Conservation (phyloP, 1,140 invertebrate species). For the Hylyphantes graminicola region DNA sequence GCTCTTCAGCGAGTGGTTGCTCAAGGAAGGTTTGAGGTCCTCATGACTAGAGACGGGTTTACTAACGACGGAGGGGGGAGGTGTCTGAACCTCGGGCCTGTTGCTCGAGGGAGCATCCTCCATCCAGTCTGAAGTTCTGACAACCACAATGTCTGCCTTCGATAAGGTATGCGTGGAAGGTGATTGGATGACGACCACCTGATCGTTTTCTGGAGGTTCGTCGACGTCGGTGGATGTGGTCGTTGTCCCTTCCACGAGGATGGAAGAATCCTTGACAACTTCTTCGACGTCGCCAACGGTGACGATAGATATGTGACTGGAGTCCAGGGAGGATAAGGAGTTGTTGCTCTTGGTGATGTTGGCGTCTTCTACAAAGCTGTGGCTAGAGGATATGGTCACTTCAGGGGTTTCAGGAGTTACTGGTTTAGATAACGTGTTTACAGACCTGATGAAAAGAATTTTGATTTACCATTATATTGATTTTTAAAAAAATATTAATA, state of each 20-base stretch:
- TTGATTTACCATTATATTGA: background rate
- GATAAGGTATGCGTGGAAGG: conserved; percentile 40
- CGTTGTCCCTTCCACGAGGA: conserved; percentile 60
- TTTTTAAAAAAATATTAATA: too few species aligned
- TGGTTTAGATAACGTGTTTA: conserved; percentile 23
- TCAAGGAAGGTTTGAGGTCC: background rate
- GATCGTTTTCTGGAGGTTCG: conserved; percentile 25
- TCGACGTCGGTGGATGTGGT: conserved; percentile 61
- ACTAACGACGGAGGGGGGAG: background rate
- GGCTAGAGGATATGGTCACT: conserved; percentile 63
- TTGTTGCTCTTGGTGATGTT: conserved; percentile 42
- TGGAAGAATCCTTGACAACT: conserved; percentile 60
- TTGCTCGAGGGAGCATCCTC: conserved; percentile 13
- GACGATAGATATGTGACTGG: conserved; percentile 88
- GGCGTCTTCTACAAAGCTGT: conserved; percentile 61
- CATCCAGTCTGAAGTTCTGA: conserved; percentile 51
- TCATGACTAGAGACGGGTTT: conserved; percentile 51
- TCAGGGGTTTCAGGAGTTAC: conserved; percentile 46
- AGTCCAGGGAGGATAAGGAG: conserved; percentile 39
- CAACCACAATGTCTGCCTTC: conserved; percentile 46
- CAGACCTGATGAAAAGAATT: conserved; percentile 20
- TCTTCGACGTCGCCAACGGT: conserved; percentile 80
- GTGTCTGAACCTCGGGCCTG: conserved; percentile 18
- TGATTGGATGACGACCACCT: conserved; percentile 39
- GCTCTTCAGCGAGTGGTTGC: conserved; percentile 11